These are phyloP conservation scores for Halocynthia aurantium DNA, from an alignment of 23 tunicate genomes.

Conservation along the genomic window DNA sequence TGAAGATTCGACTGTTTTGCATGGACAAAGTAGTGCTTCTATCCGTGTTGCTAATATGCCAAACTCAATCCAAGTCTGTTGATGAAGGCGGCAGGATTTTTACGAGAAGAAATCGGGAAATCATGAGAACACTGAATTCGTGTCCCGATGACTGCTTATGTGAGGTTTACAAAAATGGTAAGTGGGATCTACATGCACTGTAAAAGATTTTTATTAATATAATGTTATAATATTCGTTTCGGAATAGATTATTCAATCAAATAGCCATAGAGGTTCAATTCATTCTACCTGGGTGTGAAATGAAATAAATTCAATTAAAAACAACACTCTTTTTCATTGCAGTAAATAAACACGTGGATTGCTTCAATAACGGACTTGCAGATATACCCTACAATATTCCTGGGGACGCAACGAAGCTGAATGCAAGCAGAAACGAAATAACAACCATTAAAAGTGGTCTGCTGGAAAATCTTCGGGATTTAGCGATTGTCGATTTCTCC, in stretches of 20 bases:
- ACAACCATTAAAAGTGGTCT: constrained; percentile 9
- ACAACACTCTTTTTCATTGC: not conserved
- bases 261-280: not conserved
- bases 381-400: constrained; percentile 38
- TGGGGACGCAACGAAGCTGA: constrained; percentile 20
- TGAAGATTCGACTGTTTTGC: too few relatives aligned
- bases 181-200: not conserved
- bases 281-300: not conserved
- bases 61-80: too few relatives aligned
- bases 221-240: too few relatives aligned
- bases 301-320: not conserved
- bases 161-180: constrained; percentile 9
- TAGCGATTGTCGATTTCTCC: constrained; percentile 34
- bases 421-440: constrained; percentile 27
- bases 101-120: constrained; percentile 1
- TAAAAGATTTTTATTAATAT: not conserved
- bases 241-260: not conserved
- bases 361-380: not conserved
- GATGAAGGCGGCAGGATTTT: too few relatives aligned
- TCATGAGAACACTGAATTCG: not conserved
- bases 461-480: constrained; percentile 20
- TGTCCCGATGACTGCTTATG: constrained; percentile 24
- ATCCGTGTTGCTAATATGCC: too few relatives aligned
- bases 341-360: constrained; percentile 29
- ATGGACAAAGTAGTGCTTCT: too few relatives aligned